Evolutionary conservation across 2,113 vertebrate genomes (phyloP), one percentile per base, ranked within the genome.

Genomic region (Apaloderma vittatum): DNA sequence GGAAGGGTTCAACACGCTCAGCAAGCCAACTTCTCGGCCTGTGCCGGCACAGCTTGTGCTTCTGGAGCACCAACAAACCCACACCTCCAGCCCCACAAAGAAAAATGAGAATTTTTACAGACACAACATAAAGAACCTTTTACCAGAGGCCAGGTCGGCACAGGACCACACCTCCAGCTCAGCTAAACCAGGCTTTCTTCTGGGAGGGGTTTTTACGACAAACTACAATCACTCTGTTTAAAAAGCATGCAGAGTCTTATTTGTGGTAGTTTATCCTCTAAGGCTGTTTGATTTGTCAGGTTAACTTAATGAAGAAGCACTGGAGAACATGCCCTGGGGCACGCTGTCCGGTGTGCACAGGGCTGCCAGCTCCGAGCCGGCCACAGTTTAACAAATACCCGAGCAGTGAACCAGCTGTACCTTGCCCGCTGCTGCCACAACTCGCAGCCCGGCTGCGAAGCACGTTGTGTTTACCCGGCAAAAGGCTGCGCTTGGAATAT

Each of bases 91-190:
- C 62, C n/a, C 51, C 45, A 13, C 55, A 15, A 43, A 18, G 0
- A 26, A 3, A 15, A 7, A 16, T 1, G 10, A 59, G 0, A 9
- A 10, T 71, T 75, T 45, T n/a, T 40, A 51, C 32, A 36, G 71
- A 45, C 9, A 30, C 2, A 18, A 4, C 3, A 34, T 7, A 4
- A 61, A 27, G 51, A 70, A 9, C 2, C 17, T 59, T 36, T 30
- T 8, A 7, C 22, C 4, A 6, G 12, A 6, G 32, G 8, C 55
- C 37, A 8, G n/a, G 21, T 9, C 3, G 32, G 32, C 0, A 5
- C 10, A 20, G 29, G 1, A 10, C 2, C 75, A 2, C 24, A 0
- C 2, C 17, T 36, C 40, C 3, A 15, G 54, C 54, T 40, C 40
- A 76, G 16, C n/a, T 16, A 5, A 12, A 34, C 8, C 59, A 48